Conservation (phyloP, 1,140 invertebrate genomes). For the Drosophila watanabei region DNA sequence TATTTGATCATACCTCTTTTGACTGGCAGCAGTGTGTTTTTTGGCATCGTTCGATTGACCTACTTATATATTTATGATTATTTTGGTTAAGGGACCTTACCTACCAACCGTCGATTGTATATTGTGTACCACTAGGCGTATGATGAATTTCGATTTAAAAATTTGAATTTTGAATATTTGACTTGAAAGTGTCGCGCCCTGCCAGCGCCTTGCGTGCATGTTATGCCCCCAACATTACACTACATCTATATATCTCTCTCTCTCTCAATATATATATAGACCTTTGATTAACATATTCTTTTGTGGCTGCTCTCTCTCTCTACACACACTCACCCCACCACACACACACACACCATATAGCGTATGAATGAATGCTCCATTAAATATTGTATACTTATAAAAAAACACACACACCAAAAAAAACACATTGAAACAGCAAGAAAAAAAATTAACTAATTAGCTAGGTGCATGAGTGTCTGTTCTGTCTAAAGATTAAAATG, state of each 20-base stretch:
- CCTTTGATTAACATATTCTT: conserved; percentile 45
- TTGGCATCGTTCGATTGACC: conserved; percentile 60
- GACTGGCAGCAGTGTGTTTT: conserved; percentile 63
- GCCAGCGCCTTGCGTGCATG: conserved; percentile 75
- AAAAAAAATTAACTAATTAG: conserved; percentile 63
- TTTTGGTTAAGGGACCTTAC: conserved; percentile 60
- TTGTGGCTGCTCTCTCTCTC: conserved; percentile 47
- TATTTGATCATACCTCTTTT: conserved; percentile 44
- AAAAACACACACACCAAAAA: conserved; percentile 10
- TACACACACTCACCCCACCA: conserved; percentile 2
- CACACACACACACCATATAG: conserved; percentile 59
- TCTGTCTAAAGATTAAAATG: conserved; percentile 60
- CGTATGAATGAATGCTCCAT: conserved; percentile 67
- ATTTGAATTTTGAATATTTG: conserved; percentile 40
- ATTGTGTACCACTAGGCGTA: conserved; percentile 80
- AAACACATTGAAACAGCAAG: conserved; percentile 22
- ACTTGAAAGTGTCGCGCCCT: conserved; percentile 58
- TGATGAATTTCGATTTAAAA: conserved; percentile 67
- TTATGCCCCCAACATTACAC: conserved; percentile 28
- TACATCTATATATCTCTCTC: conserved; percentile 8
- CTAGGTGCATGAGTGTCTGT: conserved; percentile 76
- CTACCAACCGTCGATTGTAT: conserved; percentile 50
- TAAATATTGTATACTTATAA: conserved; percentile 42
- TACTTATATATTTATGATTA: conserved; percentile 44
- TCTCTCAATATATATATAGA: conserved; percentile 27